These are phyloP conservation scores for Spea hammondii DNA, from an alignment of 2,797 vertebrate species.

Conservation along the genomic window DNA sequence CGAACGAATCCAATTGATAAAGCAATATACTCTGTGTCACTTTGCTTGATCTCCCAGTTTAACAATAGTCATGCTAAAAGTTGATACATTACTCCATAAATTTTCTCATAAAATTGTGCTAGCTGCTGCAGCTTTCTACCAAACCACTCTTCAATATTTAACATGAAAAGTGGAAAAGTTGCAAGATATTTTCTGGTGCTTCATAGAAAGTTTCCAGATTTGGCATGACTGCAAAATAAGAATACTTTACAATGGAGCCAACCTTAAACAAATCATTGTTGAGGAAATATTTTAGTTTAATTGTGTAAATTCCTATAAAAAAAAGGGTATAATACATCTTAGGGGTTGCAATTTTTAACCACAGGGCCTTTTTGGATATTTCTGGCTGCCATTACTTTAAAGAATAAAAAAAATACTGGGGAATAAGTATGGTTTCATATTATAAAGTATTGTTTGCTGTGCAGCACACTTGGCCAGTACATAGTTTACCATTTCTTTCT, in stretches of 20 bases:
- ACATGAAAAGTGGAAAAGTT: slow-evolving; percentile 51
- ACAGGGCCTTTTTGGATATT: too few species aligned
- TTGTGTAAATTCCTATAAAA: background rate
- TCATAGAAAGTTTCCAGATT: background rate
- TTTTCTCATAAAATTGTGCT: slow-evolving; percentile 71
- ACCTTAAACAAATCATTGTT: background rate
- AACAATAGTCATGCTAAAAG: slow-evolving; percentile 79
- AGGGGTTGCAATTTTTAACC: too few species aligned
- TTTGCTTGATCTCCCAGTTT: slow-evolving; percentile 77
- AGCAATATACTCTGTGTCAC: slow-evolving; percentile 79
- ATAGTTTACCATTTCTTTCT: too few species aligned
- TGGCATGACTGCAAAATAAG: background rate
- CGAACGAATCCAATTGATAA: slow-evolving; percentile 80
- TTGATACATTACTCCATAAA: slow-evolving; percentile 77
- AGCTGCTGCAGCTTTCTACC: slow-evolving; percentile 65
- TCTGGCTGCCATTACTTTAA: too few species aligned
- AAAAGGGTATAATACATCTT: too few species aligned
- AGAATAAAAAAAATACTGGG: too few species aligned
- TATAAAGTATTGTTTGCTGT: too few species aligned
- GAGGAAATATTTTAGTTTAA: background rate
- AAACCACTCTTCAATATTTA: slow-evolving; percentile 64
- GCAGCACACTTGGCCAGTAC: too few species aligned
- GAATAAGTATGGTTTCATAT: too few species aligned
- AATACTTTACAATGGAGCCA: background rate
- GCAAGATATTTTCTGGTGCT: slow-evolving; percentile 44